Percentiles rank a stretch among this genome's conserved stretches.
Conservation (phyloP, 2,113 vertebrate genomes). For the Piprites chloris region DNA sequence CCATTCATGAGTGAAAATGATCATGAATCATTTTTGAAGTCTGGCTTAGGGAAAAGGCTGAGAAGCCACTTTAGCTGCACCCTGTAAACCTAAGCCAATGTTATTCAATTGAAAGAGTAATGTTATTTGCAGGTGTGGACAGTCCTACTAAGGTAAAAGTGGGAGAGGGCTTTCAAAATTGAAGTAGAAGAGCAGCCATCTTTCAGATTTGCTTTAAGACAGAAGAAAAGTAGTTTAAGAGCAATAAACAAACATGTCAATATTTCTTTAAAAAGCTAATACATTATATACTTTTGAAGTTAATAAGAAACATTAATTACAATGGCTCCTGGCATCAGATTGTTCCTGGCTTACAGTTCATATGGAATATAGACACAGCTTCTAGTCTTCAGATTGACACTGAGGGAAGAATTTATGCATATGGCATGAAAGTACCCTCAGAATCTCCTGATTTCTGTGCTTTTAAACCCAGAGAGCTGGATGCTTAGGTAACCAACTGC, state of each 20-base stretch:
- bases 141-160: background rate
- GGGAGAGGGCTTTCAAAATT: background rate
- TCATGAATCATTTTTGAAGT: background rate
- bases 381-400: background rate
- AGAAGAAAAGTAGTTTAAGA: constrained; percentile 32
- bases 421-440: background rate
- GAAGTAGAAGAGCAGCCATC: background rate
- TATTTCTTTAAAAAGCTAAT: constrained; percentile 24
- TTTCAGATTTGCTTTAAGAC: constrained; percentile 6
- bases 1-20: background rate
- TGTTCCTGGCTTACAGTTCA: background rate
- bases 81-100: background rate
- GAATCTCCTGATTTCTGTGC: background rate
- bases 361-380: background rate
- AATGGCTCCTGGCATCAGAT: background rate
- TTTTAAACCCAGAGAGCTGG: background rate
- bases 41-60: background rate
- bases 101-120: background rate
- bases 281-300: background rate
- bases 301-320: background rate
- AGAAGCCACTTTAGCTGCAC: background rate
- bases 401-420: background rate
- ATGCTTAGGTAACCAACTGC: constrained; percentile 19
- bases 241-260: constrained; percentile 35
- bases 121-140: background rate